These are phyloP conservation scores for Pitangus sulphuratus DNA, from an alignment of 2,797 vertebrate species.

Conservation along the genomic window DNA sequence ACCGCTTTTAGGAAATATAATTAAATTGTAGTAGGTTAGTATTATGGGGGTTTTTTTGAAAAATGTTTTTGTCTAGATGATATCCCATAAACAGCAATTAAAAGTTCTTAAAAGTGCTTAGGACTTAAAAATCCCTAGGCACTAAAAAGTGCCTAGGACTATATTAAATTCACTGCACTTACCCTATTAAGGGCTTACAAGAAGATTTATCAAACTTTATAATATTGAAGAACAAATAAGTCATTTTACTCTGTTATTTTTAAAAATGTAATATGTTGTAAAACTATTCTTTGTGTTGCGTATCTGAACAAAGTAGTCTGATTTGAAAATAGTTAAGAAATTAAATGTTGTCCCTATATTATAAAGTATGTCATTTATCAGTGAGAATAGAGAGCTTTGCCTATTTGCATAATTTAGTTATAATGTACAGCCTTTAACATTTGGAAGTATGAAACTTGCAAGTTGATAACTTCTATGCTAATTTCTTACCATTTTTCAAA, in stretches of 20 bases:
- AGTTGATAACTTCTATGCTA: constrained; percentile 47
- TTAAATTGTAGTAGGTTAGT: not conserved
- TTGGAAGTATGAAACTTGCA: constrained; percentile 49
- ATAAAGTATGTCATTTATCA: not conserved
- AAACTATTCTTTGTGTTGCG: not conserved
- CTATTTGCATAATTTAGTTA: constrained; percentile 48
- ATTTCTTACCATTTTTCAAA: constrained; percentile 72
- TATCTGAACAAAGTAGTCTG: not conserved
- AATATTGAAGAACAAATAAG: not conserved
- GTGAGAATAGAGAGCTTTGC: not conserved
- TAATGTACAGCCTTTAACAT: constrained; percentile 20
- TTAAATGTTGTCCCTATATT: not conserved
- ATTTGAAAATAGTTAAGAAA: constrained; percentile 20
- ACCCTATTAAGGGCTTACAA: not conserved
- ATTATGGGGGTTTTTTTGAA: not conserved
- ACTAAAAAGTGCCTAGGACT: not conserved
- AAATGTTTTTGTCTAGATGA: not conserved
- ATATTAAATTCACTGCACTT: not conserved
- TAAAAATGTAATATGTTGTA: not conserved
- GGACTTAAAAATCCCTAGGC: not conserved
- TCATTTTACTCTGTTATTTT: not conserved
- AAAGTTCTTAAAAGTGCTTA: not conserved
- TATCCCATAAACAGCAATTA: not conserved
- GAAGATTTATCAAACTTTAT: constrained; percentile 13
- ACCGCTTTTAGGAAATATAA: not conserved